phyloP scores from a whole-genome alignment of 1,140 invertebrate species.

The Leptinotarsa undecemlineata region DNA sequence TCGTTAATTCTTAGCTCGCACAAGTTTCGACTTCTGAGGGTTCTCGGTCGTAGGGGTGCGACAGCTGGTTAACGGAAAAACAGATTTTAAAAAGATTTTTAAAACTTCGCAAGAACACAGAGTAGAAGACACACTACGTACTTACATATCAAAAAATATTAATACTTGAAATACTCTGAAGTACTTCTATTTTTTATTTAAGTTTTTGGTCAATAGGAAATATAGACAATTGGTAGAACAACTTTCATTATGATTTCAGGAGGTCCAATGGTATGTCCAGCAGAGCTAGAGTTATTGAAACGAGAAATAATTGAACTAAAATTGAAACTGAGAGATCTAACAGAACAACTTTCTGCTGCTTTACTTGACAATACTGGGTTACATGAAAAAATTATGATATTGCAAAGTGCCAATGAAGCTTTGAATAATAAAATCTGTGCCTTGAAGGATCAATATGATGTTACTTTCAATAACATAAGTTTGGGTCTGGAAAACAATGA shows the following conservation, averaged over 20 bases:
- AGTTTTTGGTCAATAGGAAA: too few species aligned
- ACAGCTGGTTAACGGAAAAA: too few species aligned
- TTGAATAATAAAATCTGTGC: slow-evolving; percentile 67
- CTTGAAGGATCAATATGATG: slow-evolving; percentile 65
- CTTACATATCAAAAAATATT: too few species aligned
- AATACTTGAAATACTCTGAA: too few species aligned
- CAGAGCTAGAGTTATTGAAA: slow-evolving; percentile 60
- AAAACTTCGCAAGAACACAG: too few species aligned
- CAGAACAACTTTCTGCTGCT: slow-evolving; percentile 61
- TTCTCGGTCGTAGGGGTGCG: too few species aligned
- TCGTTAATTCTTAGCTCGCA: too few species aligned
- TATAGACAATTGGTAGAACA: not conserved
- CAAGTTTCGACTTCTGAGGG: too few species aligned
- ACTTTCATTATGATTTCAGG: slow-evolving; percentile 20
- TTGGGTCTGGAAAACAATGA: slow-evolving; percentile 41
- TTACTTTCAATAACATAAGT: slow-evolving; percentile 59
- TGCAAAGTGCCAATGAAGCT: slow-evolving; percentile 67
- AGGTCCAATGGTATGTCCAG: slow-evolving; percentile 51
- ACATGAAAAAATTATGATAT: slow-evolving; percentile 65
- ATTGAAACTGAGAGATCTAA: slow-evolving; percentile 65
- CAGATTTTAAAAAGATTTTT: too few species aligned
- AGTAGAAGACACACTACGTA: too few species aligned
- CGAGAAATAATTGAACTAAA: slow-evolving; percentile 58
- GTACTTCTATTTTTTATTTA: too few species aligned
- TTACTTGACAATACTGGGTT: slow-evolving; percentile 63